Evolutionary conservation across 1,140 invertebrate species (phyloP).

Genomic region (Hycleus phaleratus): DNA sequence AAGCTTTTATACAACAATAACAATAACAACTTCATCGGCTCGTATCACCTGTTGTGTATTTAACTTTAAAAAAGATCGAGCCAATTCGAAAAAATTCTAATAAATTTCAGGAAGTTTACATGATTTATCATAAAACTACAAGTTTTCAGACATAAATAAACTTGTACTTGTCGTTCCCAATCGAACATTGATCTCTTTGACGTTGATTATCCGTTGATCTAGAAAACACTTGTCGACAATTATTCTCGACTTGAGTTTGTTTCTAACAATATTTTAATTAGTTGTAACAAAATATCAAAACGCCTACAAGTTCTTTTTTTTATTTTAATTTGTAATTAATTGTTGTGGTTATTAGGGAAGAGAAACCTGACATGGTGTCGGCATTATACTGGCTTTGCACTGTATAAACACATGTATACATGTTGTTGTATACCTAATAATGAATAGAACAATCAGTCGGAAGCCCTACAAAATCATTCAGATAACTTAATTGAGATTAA

Average conservation of each 20-base stretch:
- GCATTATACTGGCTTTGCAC: no score
- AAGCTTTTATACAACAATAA: slow-evolving; percentile 3
- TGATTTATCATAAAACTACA: no score
- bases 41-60: not conserved
- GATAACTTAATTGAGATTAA: slow-evolving; percentile 24
- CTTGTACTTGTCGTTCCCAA: slow-evolving; percentile 10
- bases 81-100: not conserved
- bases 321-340: slow-evolving; percentile 9
- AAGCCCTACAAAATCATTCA: slow-evolving; percentile 18
- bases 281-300: not conserved
- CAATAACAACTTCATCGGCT: slow-evolving; percentile 11
- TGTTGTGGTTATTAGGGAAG: slow-evolving; percentile 1
- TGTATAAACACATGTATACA: slow-evolving; percentile 1
- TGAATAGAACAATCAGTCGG: slow-evolving; percentile 16
- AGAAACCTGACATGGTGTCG: not conserved
- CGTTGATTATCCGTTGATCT: slow-evolving; percentile 9
- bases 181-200: slow-evolving; percentile 12
- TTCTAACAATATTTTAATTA: no score
- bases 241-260: no score
- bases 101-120: no score
- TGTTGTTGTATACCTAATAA: no score
- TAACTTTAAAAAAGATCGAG: no score
- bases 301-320: slow-evolving; percentile 9
- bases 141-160: not conserved
- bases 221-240: not conserved